Evolutionary conservation across 2,113 vertebrate genomes (phyloP).

Genomic region (Illadopsis cleaveri): DNA sequence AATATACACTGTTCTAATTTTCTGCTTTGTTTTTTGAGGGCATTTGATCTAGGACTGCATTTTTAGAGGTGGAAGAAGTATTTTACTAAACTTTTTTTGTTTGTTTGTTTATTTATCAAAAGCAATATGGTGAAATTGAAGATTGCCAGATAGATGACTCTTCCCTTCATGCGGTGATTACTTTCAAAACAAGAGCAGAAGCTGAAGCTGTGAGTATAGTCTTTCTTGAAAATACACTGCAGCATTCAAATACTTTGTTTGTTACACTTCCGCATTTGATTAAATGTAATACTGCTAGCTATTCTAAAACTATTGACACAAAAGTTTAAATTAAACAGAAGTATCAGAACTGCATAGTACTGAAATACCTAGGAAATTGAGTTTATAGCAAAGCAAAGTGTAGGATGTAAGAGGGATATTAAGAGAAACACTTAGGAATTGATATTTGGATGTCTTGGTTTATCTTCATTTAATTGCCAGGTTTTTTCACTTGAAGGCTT

Average conservation of each 20-base stretch:
- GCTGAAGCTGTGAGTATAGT: slow-evolving; percentile 88
- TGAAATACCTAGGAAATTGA: background rate
- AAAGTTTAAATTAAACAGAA: background rate
- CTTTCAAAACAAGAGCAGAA: slow-evolving; percentile 90
- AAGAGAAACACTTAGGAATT: background rate
- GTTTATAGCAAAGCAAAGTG: background rate
- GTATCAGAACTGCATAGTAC: background rate
- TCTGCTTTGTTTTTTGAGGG: background rate
- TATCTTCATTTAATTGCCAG: background rate
- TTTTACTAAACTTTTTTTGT: slow-evolving; percentile 23
- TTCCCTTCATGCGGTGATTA: slow-evolving; percentile 86
- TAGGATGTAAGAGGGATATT: background rate
- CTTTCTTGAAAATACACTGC: background rate
- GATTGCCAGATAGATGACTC: slow-evolving; percentile 92
- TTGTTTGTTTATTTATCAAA: slow-evolving; percentile 57
- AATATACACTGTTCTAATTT: background rate
- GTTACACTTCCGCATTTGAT: background rate
- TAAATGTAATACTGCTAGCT: background rate
- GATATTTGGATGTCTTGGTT: background rate
- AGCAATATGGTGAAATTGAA: slow-evolving; percentile 99
- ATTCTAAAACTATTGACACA: background rate
- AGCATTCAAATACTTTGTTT: background rate
- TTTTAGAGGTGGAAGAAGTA: background rate
- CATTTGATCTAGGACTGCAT: background rate
- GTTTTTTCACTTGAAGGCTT: background rate